Base-by-base conservation (phyloP, 1,140 invertebrate genomes). In the Cylas formicarius region DNA sequence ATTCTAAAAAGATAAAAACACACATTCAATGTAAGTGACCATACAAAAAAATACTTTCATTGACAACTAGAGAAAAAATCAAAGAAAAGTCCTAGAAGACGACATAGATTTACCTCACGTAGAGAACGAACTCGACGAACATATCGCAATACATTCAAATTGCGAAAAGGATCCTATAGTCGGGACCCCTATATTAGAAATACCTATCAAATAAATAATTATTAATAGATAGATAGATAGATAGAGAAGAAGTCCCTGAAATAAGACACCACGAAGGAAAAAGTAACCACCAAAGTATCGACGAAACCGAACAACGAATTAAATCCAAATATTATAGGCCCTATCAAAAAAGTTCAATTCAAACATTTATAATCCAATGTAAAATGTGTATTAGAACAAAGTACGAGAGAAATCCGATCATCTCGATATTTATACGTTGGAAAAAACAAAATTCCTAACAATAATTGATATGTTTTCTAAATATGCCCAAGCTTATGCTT, bases 401-500 rank as follows among this genome's bases (percentile, higher is more conserved):
- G n/a, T n/a, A n/a, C n/a, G n/a, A n/a, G n/a, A n/a, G n/a, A n/a
- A n/a, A n/a, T n/a, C n/a, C n/a, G n/a, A n/a, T n/a, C n/a, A n/a
- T n/a, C n/a, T n/a, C n/a, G n/a, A n/a, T n/a, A n/a, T n/a, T n/a
- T n/a, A 48, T 29, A 41, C 13, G 13, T n/a, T n/a, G n/a, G n/a
- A n/a, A n/a, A n/a, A n/a, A n/a, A n/a, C n/a, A n/a, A n/a, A n/a
- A n/a, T n/a, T n/a, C n/a, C n/a, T n/a, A n/a, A n/a, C n/a, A n/a
- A n/a, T n/a, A n/a, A n/a, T n/a, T n/a, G n/a, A n/a, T n/a, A n/a
- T n/a, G n/a, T n/a, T n/a, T n/a, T 47, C 40, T 4, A 54, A 52
- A 46, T 47, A 31, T 24, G 43, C 31, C 31, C 50, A 55, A 40
- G 53, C 53, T n/a, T 50, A 45, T 16, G 6, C 2, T 17, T 14